phyloP scores from a whole-genome alignment of 2,113 vertebrate genomes.

The Sinocyclocheilus anshuiensis region DNA sequence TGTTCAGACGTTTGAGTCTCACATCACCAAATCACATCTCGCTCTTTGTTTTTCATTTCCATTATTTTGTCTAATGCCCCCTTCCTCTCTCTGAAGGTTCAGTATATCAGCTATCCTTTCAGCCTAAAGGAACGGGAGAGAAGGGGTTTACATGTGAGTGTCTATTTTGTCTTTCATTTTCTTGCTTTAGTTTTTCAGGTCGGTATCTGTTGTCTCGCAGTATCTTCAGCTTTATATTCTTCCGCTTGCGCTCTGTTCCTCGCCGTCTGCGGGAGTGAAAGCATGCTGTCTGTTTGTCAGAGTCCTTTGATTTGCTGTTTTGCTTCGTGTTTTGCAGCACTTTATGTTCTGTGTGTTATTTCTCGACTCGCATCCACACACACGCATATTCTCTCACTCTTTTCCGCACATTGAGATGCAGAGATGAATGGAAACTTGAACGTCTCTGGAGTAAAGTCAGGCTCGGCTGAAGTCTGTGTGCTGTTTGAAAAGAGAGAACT shows the following conservation, averaged over 20 bases:
- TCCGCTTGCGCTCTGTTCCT: not conserved
- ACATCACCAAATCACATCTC: constrained; percentile 27
- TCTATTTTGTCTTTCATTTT: constrained; percentile 22
- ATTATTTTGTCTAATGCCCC: constrained; percentile 11
- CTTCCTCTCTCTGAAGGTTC: constrained; percentile 81
- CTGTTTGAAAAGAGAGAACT: not conserved
- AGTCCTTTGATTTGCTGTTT: not conserved
- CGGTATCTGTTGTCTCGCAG: not conserved
- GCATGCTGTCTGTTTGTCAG: constrained; percentile 14
- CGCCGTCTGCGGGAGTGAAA: constrained; percentile 1
- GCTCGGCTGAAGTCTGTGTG: not conserved
- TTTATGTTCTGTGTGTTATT: constrained; percentile 3
- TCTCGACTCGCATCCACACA: constrained; percentile 22
- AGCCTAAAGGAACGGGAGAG: constrained; percentile 77
- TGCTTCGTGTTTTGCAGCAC: constrained; percentile 12
- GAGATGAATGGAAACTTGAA: constrained; percentile 1
- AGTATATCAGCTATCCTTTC: constrained; percentile 96
- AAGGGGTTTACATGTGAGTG: constrained; percentile 14
- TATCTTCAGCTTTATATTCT: not conserved
- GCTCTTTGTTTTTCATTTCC: not conserved
- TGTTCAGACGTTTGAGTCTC: constrained; percentile 38
- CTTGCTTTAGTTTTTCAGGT: not conserved
- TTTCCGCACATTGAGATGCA: not conserved
- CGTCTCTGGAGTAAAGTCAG: constrained; percentile 9
- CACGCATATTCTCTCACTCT: not conserved